Evolutionary conservation across 2,113 vertebrate genomes (phyloP).

Genomic region (Nothocercus nigrocapillus): DNA sequence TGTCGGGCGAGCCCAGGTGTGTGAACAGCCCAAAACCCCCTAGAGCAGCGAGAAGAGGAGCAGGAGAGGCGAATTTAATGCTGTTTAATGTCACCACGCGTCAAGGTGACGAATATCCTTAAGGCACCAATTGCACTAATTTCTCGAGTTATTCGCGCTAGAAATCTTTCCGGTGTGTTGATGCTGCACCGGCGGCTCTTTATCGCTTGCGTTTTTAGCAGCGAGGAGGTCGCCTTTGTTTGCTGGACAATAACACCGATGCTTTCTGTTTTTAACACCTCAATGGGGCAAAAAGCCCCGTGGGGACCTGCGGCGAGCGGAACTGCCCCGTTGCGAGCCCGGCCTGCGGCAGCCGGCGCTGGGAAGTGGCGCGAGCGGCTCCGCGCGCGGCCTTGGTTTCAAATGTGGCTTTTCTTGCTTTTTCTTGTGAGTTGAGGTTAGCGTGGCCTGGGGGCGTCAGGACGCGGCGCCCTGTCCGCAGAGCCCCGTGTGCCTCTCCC

Average conservation of each 20-base stretch:
- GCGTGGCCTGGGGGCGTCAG: too few species aligned
- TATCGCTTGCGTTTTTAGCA: background rate
- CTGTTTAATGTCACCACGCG: rapidly evolving
- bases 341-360: background rate
- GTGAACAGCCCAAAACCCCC: background rate
- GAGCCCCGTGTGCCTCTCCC: background rate
- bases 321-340: background rate
- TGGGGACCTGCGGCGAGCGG: background rate
- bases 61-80: background rate
- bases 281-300: background rate
- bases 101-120: rapidly evolving
- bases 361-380: background rate
- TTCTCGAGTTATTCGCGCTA: background rate
- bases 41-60: background rate
- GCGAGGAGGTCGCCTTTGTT: background rate
- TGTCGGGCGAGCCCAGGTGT: background rate
- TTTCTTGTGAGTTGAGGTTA: background rate
- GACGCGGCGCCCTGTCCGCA: background rate
- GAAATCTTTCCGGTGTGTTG: background rate
- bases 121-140: rapidly evolving
- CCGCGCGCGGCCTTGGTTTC: rapidly evolving
- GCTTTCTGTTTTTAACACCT: conserved; percentile 23
- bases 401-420: rapidly evolving
- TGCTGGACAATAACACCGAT: background rate
- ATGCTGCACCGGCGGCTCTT: rapidly evolving